These are phyloP conservation scores for Melanotaenia pygmaea DNA, from an alignment of 2,797 vertebrate species.

Conservation along the genomic window DNA sequence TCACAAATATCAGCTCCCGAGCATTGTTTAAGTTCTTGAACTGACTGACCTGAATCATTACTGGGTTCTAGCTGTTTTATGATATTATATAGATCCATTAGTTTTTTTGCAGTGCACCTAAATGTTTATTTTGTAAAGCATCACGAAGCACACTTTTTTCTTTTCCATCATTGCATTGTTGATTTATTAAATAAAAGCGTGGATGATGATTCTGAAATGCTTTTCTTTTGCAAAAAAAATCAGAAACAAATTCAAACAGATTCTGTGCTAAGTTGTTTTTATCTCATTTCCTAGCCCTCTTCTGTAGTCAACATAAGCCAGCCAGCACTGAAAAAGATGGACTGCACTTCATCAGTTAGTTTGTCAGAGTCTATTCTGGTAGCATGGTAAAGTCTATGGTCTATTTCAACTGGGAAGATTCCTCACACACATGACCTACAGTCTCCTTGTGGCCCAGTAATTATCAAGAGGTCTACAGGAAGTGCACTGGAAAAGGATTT, in stretches of 20 bases:
- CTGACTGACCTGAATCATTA: conserved; percentile 39
- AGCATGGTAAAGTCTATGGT: conserved; percentile 10
- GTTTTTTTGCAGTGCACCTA: background rate
- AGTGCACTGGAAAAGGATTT: conserved; percentile 54
- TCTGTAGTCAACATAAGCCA: background rate
- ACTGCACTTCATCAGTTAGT: conserved; percentile 13
- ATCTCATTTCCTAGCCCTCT: background rate
- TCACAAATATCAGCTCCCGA: conserved; percentile 53
- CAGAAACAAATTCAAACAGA: background rate
- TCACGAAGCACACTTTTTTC: background rate
- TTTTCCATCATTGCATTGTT: background rate
- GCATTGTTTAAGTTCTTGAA: conserved; percentile 47
- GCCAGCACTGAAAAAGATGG: background rate
- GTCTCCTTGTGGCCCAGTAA: conserved; percentile 30
- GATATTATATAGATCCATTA: background rate
- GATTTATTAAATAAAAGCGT: background rate
- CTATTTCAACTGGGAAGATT: conserved; percentile 20
- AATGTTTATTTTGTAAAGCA: background rate
- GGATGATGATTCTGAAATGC: background rate
- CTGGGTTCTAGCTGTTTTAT: background rate
- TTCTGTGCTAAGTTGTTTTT: background rate
- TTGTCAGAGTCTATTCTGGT: conserved; percentile 24
- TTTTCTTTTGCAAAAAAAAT: background rate
- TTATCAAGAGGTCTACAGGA: conserved; percentile 36
- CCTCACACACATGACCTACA: conserved; percentile 33